These are phyloP conservation scores for Aurelia coerulea DNA, from an alignment of 30 jellyfish, hydroid and myxozoan species.

Conservation along the genomic window DNA sequence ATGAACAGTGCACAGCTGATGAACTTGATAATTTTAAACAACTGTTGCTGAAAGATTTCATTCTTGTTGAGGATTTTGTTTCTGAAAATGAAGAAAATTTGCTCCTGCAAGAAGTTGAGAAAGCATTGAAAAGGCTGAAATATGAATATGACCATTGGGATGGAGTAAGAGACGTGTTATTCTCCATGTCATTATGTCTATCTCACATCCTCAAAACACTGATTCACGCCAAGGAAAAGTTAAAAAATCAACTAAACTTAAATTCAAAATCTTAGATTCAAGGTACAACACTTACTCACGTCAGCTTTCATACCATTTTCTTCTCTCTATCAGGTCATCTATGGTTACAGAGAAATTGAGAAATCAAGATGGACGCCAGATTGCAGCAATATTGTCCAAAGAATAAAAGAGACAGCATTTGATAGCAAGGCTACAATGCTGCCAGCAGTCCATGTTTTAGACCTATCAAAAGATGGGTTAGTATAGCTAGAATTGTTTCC, in stretches of 20 bases:
- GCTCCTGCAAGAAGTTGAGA: constrained; percentile 60
- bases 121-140: constrained; percentile 73
- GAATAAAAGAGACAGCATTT: constrained; percentile 59
- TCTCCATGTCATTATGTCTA: too few relatives aligned
- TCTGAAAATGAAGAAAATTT: constrained; percentile 62
- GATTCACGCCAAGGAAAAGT: too few relatives aligned
- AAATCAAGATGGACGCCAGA: constrained; percentile 77
- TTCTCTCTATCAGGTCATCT: constrained; percentile 69
- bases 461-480: constrained; percentile 89
- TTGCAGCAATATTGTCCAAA: constrained; percentile 32
- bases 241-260: too few relatives aligned
- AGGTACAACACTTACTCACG: too few relatives aligned
- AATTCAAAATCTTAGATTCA: too few relatives aligned
- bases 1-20: background rate
- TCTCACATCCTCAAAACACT: too few relatives aligned
- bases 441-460: constrained; percentile 92
- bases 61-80: constrained; percentile 50
- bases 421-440: constrained; percentile 65
- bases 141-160: constrained; percentile 98
- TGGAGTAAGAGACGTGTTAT: constrained; percentile 45
- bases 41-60: constrained; percentile 21
- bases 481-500: background rate
- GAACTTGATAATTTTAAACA: background rate
- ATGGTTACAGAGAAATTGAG: constrained; percentile 91
- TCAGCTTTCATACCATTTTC: background rate